phyloP scores from a whole-genome alignment of 1,140 invertebrate species.

The Sitophilus oryzae region DNA sequence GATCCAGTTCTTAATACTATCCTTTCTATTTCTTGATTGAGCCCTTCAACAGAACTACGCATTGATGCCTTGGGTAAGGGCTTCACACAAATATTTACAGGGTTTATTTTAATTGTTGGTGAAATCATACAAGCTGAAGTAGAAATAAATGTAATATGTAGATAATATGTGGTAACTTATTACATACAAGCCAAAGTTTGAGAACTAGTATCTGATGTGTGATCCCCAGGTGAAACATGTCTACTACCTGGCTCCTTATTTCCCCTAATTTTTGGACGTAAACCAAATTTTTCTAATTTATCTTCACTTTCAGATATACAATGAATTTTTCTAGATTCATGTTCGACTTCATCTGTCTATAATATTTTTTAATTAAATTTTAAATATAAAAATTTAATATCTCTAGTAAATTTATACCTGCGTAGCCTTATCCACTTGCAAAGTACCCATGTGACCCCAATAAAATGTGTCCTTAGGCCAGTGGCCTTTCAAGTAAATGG shows the following conservation, averaged over 20 bases:
- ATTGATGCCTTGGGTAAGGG: conserved; percentile 50
- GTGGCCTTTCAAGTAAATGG: conserved; percentile 68
- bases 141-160: conserved; percentile 12
- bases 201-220: conserved; percentile 33
- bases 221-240: conserved; percentile 27
- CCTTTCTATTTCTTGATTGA: conserved; percentile 78
- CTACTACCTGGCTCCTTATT: conserved; percentile 27
- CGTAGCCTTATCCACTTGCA: conserved; percentile 71
- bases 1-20: conserved; percentile 32
- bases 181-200: conserved; percentile 38
- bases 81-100: conserved; percentile 52
- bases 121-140: conserved; percentile 32
- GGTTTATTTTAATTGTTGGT: conserved; percentile 49
- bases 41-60: conserved; percentile 75
- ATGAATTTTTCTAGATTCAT: conserved; percentile 32
- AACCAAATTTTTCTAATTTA: conserved; percentile 30
- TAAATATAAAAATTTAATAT: background rate
- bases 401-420: conserved; percentile 51
- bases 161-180: background rate
- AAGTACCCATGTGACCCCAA: conserved; percentile 53
- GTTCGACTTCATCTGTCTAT: conserved; percentile 37
- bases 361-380: background rate
- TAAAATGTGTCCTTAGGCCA: conserved; percentile 66
- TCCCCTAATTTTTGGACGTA: conserved; percentile 31
- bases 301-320: conserved; percentile 31